Conservation (phyloP, 2,797 vertebrate genomes). For the Aythya fuligula region DNA sequence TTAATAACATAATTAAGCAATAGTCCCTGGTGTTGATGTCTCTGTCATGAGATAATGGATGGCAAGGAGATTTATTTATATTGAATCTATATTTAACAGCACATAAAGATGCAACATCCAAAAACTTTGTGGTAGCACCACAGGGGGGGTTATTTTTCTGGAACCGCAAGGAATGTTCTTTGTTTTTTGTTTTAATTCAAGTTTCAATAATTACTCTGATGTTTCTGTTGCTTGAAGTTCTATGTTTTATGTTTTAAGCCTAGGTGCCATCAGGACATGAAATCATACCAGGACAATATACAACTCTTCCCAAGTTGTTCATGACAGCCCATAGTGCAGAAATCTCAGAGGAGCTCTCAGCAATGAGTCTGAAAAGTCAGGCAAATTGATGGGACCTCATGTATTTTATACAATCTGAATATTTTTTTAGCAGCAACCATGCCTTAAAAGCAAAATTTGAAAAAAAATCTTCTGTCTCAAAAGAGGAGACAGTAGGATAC, state of each 20-base stretch:
- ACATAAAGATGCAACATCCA: background rate
- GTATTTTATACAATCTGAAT: background rate
- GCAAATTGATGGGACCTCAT: background rate
- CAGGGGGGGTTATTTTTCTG: background rate
- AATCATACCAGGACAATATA: background rate
- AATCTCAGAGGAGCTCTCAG: background rate
- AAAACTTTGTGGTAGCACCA: background rate
- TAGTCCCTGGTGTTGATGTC: background rate
- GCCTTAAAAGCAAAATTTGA: background rate
- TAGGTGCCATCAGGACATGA: background rate
- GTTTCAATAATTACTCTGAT: background rate
- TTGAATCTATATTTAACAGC: background rate
- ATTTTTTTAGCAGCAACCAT: background rate
- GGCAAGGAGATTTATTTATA: background rate
- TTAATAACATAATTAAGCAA: slow-evolving; percentile 44
- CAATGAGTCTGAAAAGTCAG: background rate
- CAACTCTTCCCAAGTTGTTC: background rate
- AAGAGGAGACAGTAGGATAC: background rate
- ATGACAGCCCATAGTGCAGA: background rate
- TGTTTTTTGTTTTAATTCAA: background rate
- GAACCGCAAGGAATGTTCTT: background rate
- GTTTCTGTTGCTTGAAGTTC: background rate
- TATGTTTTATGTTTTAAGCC: background rate
- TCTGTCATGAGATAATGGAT: background rate
- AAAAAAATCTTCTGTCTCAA: background rate